Base-by-base conservation (phyloP, 1,140 invertebrate species). In the Bombus vancouverensis region DNA sequence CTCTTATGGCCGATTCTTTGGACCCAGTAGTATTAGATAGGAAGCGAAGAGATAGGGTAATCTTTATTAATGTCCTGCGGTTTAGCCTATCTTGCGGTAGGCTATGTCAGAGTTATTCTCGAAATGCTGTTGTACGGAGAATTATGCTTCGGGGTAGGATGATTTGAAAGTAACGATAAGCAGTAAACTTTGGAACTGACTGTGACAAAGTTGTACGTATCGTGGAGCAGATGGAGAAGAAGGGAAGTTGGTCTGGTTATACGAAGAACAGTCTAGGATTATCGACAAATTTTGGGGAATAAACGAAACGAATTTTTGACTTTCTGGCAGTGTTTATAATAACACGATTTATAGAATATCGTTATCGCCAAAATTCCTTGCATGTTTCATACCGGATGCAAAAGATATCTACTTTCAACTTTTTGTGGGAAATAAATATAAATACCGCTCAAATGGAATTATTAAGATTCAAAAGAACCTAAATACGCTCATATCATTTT, bases 41-140 rank as follows among this genome's bases (percentile, higher is more conserved):
- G 15, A 62, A 42, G 15, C 57, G 3, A 0, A 28, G 37, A 25
- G 75, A 44, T n/a, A 62, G 8, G 39, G 75, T 42, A 78, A 78
- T 65, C 57, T 37, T 78, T 78, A 78, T 78, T 65, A 78, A 78
- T 42, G 59, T 32, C 18, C 59, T 18, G 57, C 57, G 75, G 37
- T 77, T 8, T 25, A 25, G 13, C 34, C 28, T 25, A 28, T 71
- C 73, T 53, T 39, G 37, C 34, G 37, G 57, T 42, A 18, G 18
- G 57, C 25, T 39, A 34, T 28, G 57, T 65, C 37, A 22, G 25
- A n/a, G 32, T 39, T 39, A n/a, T 59, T 28, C 18, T 62, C 28
- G 72, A 32, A 73, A 32, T n/a, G 73, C 25, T 37, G 75, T 39
- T 47, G 18, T 32, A 77, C 75, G 25, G 37, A 22, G 57, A 62